These are phyloP conservation scores for Planiliza haematocheilus DNA, from an alignment of 2,113 vertebrate genomes.

Conservation along the genomic window DNA sequence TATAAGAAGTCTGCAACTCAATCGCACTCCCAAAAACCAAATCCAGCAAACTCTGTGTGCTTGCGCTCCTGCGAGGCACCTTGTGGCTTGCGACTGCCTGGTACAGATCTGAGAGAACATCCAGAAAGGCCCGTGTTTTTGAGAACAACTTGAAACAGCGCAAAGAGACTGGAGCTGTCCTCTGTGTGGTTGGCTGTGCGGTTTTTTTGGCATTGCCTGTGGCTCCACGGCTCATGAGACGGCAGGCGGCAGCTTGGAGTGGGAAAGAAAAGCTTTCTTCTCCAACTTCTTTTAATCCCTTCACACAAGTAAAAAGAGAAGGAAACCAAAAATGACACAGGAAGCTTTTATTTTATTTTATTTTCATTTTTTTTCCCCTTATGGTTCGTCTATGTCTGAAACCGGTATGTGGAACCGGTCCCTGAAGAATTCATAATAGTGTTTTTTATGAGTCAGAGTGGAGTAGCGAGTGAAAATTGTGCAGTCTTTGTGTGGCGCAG, in stretches of 20 bases:
- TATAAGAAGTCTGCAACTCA: slow-evolving; percentile 12
- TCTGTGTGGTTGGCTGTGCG: slow-evolving; percentile 70
- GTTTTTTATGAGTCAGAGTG: slow-evolving; percentile 59
- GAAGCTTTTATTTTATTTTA: slow-evolving; percentile 70
- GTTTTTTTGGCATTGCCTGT: slow-evolving; percentile 71
- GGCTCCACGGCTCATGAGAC: slow-evolving; percentile 71
- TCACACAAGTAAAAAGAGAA: slow-evolving; percentile 54
- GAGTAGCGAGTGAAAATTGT: slow-evolving; percentile 23
- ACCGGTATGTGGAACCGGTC: slow-evolving; percentile 65
- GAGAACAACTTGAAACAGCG: slow-evolving; percentile 69
- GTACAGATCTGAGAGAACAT: slow-evolving; percentile 71
- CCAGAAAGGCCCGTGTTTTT: slow-evolving; percentile 64
- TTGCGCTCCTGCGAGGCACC: slow-evolving; percentile 47
- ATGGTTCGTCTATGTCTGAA: slow-evolving; percentile 60
- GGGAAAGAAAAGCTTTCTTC: slow-evolving; percentile 62
- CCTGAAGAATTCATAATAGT: slow-evolving; percentile 61
- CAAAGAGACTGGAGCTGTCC: slow-evolving; percentile 65
- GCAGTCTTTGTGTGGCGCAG: slow-evolving; percentile 18
- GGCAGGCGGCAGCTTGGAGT: slow-evolving; percentile 47
- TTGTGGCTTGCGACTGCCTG: slow-evolving; percentile 58
- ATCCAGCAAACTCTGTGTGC: slow-evolving; percentile 29
- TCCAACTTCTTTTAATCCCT: slow-evolving; percentile 50
- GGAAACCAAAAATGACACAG: slow-evolving; percentile 75
- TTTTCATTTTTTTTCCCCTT: slow-evolving; percentile 33
- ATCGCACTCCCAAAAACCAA: slow-evolving; percentile 31